Conservation (phyloP, 2,888 invertebrate genomes). For the Chrysotoxum bicinctum region DNA sequence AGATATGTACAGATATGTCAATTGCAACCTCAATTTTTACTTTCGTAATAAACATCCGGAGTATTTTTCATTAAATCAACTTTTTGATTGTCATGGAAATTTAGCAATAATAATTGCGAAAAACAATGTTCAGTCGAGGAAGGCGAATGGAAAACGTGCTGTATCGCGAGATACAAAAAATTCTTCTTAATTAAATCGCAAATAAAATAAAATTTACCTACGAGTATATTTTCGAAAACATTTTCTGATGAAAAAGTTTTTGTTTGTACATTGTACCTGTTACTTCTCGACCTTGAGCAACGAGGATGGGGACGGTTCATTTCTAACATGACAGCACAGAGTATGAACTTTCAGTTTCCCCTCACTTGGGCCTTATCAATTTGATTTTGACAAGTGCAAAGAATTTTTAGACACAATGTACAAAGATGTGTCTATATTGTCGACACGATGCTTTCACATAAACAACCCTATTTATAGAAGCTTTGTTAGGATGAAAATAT, state of each 20-base stretch:
- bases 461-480: neutral
- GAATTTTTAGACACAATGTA: neutral
- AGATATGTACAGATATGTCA: neutral
- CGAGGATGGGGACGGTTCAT: neutral
- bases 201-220: neutral
- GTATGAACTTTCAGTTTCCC: neutral
- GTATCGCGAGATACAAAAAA: neutral
- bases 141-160: neutral
- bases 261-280: neutral
- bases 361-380: neutral
- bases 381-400: neutral
- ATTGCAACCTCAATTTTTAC: conserved; percentile 1
- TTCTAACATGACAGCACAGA: neutral
- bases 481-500: neutral
- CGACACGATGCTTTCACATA: neutral
- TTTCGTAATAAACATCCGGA: conserved; percentile 9
- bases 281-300: neutral
- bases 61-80: conserved; percentile 28
- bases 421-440: no score
- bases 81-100: conserved; percentile 38
- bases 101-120: conserved; percentile 1
- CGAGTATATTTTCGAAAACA: neutral
- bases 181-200: neutral
- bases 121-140: neutral
- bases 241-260: neutral